Base-by-base conservation (phyloP, 2,888 invertebrate genomes). In the Eilema griseolum region DNA sequence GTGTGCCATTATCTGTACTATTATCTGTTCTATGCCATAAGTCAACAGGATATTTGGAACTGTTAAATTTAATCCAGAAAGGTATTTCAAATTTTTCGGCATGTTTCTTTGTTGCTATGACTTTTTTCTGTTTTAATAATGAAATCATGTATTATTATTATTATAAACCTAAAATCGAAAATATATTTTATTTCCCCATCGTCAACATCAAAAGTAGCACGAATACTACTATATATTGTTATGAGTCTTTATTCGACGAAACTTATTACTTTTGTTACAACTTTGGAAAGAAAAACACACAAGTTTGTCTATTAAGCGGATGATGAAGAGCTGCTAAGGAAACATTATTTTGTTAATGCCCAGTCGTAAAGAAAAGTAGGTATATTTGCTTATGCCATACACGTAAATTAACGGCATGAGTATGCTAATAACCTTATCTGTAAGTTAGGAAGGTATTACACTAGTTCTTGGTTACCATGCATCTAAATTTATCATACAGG, bases 291-390 rank as follows among this genome's bases (percentile, higher is more conserved):
- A 77, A 82, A 80, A 82, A 80, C 80, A 82, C 61, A 64, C 68
- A 80, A 80, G 80, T 80, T 80, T 75, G 71, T 82, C 75, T 80
- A 80, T 80, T 80, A 80, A 66, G 73, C 73, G 57, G 56, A 75
- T 77, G 78, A 80, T 80, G 73, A 71, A 82, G 75, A 73, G 52
- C 31, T 70, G n/a, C 28, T 69, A 37, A 52, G 62, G 71, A 37
- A 77, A 71, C 80, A 75, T 77, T 80, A 52, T 82, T 82, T 77
- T 74, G 73, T 82, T 82, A 76, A 79, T 78, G 72, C 65, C 80
- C 71, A 60, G 63, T 67, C 71, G 61, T 57, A 66, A 56, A 65
- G 56, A 23, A 57, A 66, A 59, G 52, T 24, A 59, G 26, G 26
- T 14, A 14, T 23, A 59, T 59, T 59, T 24, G 24, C 57, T 59